Conservation (phyloP, 2,888 invertebrate species). For the Stenurella melanura region DNA sequence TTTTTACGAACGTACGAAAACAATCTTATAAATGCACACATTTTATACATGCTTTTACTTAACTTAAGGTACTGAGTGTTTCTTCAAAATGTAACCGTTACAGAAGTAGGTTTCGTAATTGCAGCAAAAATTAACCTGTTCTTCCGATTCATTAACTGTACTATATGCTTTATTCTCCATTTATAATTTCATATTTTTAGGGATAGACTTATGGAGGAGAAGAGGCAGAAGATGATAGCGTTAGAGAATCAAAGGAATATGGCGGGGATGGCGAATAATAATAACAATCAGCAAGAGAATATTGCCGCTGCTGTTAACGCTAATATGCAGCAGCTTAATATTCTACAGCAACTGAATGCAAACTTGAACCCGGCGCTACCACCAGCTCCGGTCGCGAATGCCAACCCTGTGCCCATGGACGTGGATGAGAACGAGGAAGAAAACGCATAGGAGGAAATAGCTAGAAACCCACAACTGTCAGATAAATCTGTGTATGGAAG, state of each 20-base stretch:
- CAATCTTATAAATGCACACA: no score
- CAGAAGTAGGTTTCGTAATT: no score
- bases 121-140: no score
- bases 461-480: not conserved
- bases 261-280: slow-evolving; percentile 63
- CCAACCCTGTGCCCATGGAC: slow-evolving; percentile 62
- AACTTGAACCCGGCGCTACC: slow-evolving; percentile 67
- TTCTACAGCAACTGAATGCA: slow-evolving; percentile 71
- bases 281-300: slow-evolving; percentile 62
- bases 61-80: no score
- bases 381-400: slow-evolving; percentile 61
- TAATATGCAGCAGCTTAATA: slow-evolving; percentile 71
- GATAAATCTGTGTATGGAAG: not conserved
- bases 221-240: slow-evolving; percentile 84
- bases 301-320: slow-evolving; percentile 65
- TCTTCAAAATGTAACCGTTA: no score
- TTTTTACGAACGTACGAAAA: no score
- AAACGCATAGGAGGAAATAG: not conserved
- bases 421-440: slow-evolving; percentile 59
- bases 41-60: no score
- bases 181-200: slow-evolving; percentile 39
- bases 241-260: slow-evolving; percentile 73
- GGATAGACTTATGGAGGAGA: slow-evolving; percentile 87
- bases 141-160: no score
- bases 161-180: not conserved